Evolutionary conservation across 1,140 invertebrate genomes (phyloP).

Genomic region (Philotrypesis tridentata): DNA sequence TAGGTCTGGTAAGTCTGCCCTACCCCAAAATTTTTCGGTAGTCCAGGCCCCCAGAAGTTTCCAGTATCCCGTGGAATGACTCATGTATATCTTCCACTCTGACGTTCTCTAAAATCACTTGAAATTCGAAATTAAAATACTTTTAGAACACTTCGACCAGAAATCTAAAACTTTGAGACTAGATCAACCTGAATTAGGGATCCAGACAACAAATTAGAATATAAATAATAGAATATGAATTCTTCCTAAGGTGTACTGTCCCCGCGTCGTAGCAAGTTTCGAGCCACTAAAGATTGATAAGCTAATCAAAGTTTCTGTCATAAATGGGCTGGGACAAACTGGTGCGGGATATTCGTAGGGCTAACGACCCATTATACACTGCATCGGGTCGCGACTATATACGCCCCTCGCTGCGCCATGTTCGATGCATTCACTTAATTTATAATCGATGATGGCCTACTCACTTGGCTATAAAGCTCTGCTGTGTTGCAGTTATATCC

Average conservation of each 20-base stretch:
- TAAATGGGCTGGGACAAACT: not conserved
- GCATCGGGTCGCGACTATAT: not conserved
- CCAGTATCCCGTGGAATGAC: too few relatives aligned
- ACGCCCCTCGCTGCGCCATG: not conserved
- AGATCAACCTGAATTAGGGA: not conserved
- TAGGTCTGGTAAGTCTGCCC: too few relatives aligned
- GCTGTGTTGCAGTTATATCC: not conserved
- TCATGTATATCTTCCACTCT: too few relatives aligned
- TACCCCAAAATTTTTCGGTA: too few relatives aligned
- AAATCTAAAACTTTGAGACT: too few relatives aligned
- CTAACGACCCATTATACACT: conserved; percentile 13
- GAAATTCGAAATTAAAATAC: too few relatives aligned
- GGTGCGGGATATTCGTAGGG: not conserved
- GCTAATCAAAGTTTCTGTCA: conserved; percentile 41
- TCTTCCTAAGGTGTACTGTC: not conserved
- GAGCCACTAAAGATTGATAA: conserved; percentile 36
- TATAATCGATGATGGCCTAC: conserved; percentile 8
- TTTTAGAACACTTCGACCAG: too few relatives aligned
- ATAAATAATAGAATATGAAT: not conserved
- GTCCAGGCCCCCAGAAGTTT: too few relatives aligned
- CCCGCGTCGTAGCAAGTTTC: not conserved
- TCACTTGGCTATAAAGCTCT: not conserved
- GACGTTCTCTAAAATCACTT: too few relatives aligned
- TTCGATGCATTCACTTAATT: conserved; percentile 8
- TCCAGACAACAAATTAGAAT: not conserved